phyloP scores from a whole-genome alignment of 2,113 vertebrate species.

The Capreolus pygargus region DNA sequence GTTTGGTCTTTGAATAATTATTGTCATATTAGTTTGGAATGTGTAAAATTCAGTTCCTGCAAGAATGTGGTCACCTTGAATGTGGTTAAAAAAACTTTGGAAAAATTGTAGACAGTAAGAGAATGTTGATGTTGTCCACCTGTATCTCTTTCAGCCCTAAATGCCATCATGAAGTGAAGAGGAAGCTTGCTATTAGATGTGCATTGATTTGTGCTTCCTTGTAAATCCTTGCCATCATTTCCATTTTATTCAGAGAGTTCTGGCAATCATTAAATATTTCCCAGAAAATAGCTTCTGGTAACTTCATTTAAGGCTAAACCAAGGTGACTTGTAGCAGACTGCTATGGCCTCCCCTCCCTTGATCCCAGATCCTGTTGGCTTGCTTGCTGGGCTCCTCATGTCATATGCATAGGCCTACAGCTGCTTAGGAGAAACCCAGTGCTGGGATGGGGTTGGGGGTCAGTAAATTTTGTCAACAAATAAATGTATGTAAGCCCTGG shows the following conservation, averaged over 20 bases:
- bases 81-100: slow-evolving; percentile 69
- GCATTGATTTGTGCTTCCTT: background rate
- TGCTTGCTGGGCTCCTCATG: background rate
- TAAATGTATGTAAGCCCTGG: background rate
- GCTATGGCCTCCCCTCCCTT: background rate
- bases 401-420: background rate
- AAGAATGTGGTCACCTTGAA: slow-evolving; percentile 57
- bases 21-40: slow-evolving; percentile 70
- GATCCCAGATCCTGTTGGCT: background rate
- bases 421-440: background rate
- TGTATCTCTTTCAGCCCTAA: background rate
- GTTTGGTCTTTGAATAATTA: slow-evolving; percentile 74
- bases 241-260: background rate
- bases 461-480: background rate
- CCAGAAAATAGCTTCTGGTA: background rate
- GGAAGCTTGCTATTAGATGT: background rate
- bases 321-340: background rate
- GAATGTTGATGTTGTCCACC: background rate
- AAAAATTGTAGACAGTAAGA: slow-evolving; percentile 63
- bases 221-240: background rate
- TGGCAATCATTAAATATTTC: background rate
- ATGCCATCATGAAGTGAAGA: background rate
- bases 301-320: background rate
- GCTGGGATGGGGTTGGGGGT: background rate
- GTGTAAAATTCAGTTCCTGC: slow-evolving; percentile 81